phyloP scores from a whole-genome alignment of 2,113 vertebrate genomes.

The Carassius carassius region DNA sequence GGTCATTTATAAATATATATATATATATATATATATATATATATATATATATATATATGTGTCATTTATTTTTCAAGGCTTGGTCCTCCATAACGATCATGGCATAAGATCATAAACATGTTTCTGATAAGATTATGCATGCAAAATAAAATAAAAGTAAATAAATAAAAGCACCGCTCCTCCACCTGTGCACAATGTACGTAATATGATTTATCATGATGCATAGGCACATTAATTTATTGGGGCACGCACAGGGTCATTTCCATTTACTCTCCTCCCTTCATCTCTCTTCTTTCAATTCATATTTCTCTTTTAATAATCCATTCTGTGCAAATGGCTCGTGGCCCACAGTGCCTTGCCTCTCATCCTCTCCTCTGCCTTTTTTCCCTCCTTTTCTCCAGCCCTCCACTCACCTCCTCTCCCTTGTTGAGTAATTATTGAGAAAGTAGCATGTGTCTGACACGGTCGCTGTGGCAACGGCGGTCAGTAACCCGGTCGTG shows the following conservation, averaged over 20 bases:
- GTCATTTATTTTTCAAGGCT: not conserved
- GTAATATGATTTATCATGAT: not conserved
- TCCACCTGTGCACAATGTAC: not conserved
- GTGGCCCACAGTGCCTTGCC: not conserved
- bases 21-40: not conserved
- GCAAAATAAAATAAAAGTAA: not conserved
- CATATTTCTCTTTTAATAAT: conserved; percentile 11
- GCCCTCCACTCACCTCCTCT: conserved; percentile 23
- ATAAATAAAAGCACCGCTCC: not conserved
- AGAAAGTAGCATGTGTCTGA: conserved; percentile 51
- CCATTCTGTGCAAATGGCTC: conserved; percentile 10
- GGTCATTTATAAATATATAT: not conserved
- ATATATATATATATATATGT: not conserved
- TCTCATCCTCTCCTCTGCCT: not conserved
- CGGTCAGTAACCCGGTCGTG: conserved; percentile 14
- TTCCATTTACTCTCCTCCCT: conserved; percentile 7
- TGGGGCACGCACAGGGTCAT: not conserved
- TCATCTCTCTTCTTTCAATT: not conserved
- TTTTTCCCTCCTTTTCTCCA: conserved; percentile 7
- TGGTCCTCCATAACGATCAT: not conserved
- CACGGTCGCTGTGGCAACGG: conserved; percentile 56
- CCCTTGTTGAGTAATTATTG: conserved; percentile 52
- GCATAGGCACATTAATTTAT: not conserved
- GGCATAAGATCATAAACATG: not conserved
- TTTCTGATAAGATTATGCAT: not conserved